These are phyloP conservation scores for Chinchilla lanigera DNA, from an alignment of 2,113 vertebrate genomes.

Conservation along the genomic window DNA sequence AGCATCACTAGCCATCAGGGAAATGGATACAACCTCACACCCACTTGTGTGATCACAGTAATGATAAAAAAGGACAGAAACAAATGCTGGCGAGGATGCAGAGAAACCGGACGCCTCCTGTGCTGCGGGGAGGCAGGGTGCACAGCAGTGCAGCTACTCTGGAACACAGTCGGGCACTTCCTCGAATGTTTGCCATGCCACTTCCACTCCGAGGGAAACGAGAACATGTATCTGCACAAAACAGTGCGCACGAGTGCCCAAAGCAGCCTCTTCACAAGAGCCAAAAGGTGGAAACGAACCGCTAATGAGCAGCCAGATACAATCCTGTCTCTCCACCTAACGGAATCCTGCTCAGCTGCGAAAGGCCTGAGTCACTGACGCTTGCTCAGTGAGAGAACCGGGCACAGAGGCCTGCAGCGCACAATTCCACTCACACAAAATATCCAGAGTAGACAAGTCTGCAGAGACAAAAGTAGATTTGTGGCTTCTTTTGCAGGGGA, in stretches of 20 bases:
- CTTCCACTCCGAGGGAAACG: not conserved
- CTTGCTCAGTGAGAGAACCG: not conserved
- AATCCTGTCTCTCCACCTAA: accelerated
- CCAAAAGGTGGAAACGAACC: not conserved
- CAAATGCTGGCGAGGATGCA: not conserved
- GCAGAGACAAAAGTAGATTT: not conserved
- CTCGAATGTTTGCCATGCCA: not conserved
- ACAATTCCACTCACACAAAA: accelerated
- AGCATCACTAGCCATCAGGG: too few relatives aligned
- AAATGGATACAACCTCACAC: not conserved
- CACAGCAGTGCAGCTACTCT: accelerated
- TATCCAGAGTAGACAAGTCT: not conserved
- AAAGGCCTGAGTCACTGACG: accelerated
- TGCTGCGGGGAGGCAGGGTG: not conserved
- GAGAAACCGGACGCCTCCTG: accelerated
- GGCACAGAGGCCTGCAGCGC: accelerated
- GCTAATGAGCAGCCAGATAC: not conserved
- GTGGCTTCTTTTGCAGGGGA: not conserved
- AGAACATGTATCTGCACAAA: not conserved
- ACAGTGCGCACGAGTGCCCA: accelerated
- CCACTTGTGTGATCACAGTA: accelerated
- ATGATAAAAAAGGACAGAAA: not conserved
- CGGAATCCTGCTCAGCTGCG: not conserved
- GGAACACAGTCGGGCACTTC: not conserved
- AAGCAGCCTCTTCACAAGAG: accelerated